Evolutionary conservation across 2,113 vertebrate species (phyloP).

Genomic region (Colius striatus): DNA sequence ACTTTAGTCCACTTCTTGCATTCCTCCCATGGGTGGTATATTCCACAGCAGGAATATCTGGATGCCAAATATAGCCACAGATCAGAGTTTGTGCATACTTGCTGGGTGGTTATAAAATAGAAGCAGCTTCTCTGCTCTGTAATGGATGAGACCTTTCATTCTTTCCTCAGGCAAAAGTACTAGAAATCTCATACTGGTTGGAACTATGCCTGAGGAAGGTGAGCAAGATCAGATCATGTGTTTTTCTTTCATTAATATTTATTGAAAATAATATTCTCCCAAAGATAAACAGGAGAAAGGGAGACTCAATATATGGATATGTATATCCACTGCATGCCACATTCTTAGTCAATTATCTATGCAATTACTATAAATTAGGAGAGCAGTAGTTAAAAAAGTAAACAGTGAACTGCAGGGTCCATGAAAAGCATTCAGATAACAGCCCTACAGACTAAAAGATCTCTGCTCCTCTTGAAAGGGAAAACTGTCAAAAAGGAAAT

Average conservation of each 20-base stretch:
- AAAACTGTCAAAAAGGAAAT: background rate
- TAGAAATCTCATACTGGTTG: background rate
- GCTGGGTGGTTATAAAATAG: background rate
- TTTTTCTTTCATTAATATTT: background rate
- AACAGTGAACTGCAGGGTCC: background rate
- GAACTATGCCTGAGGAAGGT: background rate
- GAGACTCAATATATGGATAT: background rate
- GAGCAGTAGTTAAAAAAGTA: background rate
- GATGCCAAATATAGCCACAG: slow-evolving; percentile 6
- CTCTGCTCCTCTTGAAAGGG: background rate
- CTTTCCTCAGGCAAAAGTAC: background rate
- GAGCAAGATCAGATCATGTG: background rate
- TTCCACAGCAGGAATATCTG: slow-evolving; percentile 2
- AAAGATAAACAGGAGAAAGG: background rate
- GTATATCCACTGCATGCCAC: background rate
- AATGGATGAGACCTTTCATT: background rate
- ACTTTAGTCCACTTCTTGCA: slow-evolving; percentile 20
- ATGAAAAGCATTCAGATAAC: background rate
- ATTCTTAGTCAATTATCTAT: background rate
- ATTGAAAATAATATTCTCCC: background rate
- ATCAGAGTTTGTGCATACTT: background rate
- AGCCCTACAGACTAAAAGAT: background rate
- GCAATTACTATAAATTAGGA: background rate
- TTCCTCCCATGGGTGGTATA: slow-evolving; percentile 44
- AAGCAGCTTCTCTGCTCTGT: background rate